phyloP scores from a whole-genome alignment of 2,888 invertebrate genomes.

The Leptura quadrifasciata region DNA sequence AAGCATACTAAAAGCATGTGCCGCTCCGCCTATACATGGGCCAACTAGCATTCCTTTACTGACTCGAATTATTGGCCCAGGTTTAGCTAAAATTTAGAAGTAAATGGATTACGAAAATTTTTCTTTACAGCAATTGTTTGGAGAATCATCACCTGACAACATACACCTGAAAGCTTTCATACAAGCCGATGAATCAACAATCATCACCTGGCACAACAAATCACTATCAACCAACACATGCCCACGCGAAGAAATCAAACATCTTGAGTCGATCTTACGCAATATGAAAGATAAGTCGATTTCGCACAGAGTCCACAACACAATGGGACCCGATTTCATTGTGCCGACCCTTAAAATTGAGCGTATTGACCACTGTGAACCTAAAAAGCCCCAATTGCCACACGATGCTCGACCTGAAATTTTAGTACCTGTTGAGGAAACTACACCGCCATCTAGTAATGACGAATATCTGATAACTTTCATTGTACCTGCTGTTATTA shows the following conservation, averaged over 20 bases:
- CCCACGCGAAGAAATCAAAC: slow-evolving; percentile 85
- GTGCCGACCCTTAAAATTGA: slow-evolving; percentile 80
- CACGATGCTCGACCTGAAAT: slow-evolving; percentile 62
- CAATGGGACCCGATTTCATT: slow-evolving; percentile 84
- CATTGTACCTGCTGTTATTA: slow-evolving; percentile 91
- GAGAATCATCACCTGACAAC: slow-evolving; percentile 83
- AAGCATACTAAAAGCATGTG: too few species aligned
- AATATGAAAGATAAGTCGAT: slow-evolving; percentile 73
- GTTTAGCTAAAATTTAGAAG: too few species aligned
- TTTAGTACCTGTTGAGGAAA: slow-evolving; percentile 61
- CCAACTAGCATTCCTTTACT: too few species aligned
- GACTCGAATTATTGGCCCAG: too few species aligned
- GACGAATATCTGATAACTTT: slow-evolving; percentile 87
- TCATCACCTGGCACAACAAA: slow-evolving; percentile 88
- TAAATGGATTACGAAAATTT: neutral
- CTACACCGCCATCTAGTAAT: slow-evolving; percentile 72
- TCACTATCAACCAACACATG: slow-evolving; percentile 84
- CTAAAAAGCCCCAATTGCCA: slow-evolving; percentile 63
- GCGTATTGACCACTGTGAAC: slow-evolving; percentile 78
- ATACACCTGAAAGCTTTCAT: slow-evolving; percentile 85
- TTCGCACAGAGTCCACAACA: slow-evolving; percentile 75
- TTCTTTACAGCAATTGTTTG: slow-evolving; percentile 80
- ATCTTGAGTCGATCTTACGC: slow-evolving; percentile 83
- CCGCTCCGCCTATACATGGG: too few species aligned
- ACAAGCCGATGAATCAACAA: slow-evolving; percentile 79